These are phyloP conservation scores for Ibycter americanus DNA, from an alignment of 2,797 vertebrate genomes.

Conservation along the genomic window DNA sequence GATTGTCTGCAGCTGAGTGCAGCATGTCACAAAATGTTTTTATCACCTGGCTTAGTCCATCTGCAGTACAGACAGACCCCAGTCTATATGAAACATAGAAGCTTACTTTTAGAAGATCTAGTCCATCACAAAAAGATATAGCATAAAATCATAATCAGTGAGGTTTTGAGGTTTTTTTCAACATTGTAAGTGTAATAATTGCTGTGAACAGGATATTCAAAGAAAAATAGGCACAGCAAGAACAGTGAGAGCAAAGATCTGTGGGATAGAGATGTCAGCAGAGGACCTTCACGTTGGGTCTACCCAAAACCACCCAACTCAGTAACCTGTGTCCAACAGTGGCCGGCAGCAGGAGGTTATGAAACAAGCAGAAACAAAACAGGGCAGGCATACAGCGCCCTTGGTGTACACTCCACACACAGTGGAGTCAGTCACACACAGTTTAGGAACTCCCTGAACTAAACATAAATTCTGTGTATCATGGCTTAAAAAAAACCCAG, in stretches of 20 bases:
- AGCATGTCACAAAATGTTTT: neutral
- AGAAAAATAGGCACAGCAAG: neutral
- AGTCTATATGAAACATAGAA: neutral
- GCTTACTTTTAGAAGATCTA: neutral
- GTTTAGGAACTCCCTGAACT: neutral
- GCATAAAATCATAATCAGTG: neutral
- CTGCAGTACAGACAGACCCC: neutral
- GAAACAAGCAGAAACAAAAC: neutral
- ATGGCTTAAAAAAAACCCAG: rapidly evolving
- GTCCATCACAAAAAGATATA: neutral
- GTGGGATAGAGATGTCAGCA: neutral
- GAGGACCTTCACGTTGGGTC: neutral
- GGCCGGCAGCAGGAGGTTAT: neutral
- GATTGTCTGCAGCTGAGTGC: neutral
- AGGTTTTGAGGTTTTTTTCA: neutral
- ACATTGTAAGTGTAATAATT: neutral
- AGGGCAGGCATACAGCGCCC: neutral
- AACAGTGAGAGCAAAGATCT: neutral
- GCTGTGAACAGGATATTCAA: neutral
- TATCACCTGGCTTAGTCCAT: neutral
- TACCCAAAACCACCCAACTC: neutral
- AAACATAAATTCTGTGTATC: neutral
- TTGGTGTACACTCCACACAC: neutral
- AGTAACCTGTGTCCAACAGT: neutral
- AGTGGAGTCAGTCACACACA: no score